Base-by-base conservation (phyloP, 2,797 vertebrate genomes). In the Molothrus aeneus region DNA sequence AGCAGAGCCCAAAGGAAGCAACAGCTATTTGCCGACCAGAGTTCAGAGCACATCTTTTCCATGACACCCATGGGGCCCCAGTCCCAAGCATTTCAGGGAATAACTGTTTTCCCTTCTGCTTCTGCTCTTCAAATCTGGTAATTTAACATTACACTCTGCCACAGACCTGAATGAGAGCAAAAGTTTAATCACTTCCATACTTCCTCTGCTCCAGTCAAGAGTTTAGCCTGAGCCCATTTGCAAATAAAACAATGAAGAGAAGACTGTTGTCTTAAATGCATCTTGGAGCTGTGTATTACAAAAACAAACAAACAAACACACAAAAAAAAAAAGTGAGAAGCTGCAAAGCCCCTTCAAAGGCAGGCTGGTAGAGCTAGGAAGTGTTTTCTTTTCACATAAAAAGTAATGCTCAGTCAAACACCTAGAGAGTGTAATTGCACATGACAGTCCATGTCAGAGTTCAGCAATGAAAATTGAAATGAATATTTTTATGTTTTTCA, bases 361-460 rank as follows among this genome's bases (percentile, higher is more conserved):
- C 65, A 86, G 57, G 11, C 50, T 70, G 31, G 59, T 56, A 64
- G 56, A 80, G 10, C 24, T 60, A 47, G 19, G 31, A 73, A 75
- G 10, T 65, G 6, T 86, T 77, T 92, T 80, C 7, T 75, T 93
- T 96, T 83, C 77, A 26, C 34, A 65, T 64, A 45, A 64, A 75
- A 91, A 88, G 71, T 48, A 90, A 84, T 36, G 26, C 51, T 90
- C 50, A 72, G 38, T 90, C 72, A 88, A 90, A 88, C 73, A 89
- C 45, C 68, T 94, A 72, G 36, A 48, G 73, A 84, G 45, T 69
- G 25, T 95, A 93, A 97, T 93, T 92, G 83, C 50, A 74, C 32
- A 31, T 85, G 95, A 94, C 93, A 94, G 68, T n/a, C 57, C 43
- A 19, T 93, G 93, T 91, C 94, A 95, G 79, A 93, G 80, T 92